phyloP scores from a whole-genome alignment of 2,888 invertebrate genomes.

The Melinopterus prodromus region DNA sequence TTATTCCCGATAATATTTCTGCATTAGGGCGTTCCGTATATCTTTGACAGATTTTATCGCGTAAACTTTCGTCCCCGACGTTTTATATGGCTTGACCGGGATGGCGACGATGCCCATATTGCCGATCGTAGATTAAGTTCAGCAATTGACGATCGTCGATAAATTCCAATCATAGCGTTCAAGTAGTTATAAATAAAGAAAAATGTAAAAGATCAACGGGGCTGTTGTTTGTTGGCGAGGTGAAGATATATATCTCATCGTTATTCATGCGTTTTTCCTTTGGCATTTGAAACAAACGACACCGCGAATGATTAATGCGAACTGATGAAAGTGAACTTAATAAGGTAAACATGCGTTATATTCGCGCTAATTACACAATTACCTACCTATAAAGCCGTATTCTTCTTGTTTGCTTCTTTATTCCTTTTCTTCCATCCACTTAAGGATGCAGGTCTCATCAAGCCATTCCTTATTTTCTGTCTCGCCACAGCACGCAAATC shows the following conservation, averaged over 20 bases:
- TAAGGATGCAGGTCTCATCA: no score
- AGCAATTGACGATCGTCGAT: not conserved
- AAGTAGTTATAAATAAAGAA: not conserved
- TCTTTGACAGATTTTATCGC: slow-evolving; percentile 4
- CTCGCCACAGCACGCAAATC: no score
- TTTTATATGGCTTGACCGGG: not conserved
- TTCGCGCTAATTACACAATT: no score
- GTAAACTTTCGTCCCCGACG: not conserved
- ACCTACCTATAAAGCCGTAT: no score
- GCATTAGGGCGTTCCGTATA: not conserved
- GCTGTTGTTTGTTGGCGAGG: not conserved
- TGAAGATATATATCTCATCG: not conserved
- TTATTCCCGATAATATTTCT: not conserved
- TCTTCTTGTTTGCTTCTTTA: no score
- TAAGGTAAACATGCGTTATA: no score
- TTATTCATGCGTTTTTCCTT: not conserved
- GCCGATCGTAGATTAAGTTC: slow-evolving; percentile 4
- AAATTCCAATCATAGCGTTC: not conserved
- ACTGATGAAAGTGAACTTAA: no score
- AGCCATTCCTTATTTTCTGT: no score
- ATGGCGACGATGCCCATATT: not conserved
- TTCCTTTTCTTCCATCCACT: no score
- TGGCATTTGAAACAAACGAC: no score
- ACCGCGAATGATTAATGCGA: no score
- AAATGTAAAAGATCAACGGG: not conserved